Conservation (phyloP, 2,113 vertebrate genomes). For the Brachyhypopomus occidentalis region DNA sequence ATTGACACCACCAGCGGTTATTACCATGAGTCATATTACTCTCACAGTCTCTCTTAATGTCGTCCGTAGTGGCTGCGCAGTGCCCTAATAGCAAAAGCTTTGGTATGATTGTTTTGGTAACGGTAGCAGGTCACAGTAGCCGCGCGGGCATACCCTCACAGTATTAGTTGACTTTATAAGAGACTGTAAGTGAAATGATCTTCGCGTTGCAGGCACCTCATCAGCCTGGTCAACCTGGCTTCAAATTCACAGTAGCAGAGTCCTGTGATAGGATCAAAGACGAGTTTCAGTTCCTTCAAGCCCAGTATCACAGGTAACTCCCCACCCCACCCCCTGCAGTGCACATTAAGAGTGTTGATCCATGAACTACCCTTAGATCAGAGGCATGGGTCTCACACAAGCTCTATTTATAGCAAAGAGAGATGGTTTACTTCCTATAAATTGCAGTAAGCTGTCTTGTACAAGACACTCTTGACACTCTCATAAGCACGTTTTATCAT, state of each 20-base stretch:
- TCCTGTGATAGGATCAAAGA: conserved; percentile 95
- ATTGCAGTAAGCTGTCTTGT: not conserved
- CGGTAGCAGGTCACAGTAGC: not conserved
- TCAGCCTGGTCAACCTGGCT: conserved; percentile 91
- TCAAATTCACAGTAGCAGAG: conserved; percentile 94
- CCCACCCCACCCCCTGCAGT: not conserved
- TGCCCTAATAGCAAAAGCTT: conserved; percentile 9
- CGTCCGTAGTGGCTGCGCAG: conserved; percentile 3
- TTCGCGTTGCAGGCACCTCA: conserved; percentile 84
- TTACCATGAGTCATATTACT: conserved; percentile 47
- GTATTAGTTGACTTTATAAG: not conserved
- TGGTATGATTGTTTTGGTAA: conserved; percentile 34
- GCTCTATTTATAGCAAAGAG: not conserved
- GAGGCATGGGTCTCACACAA: not conserved
- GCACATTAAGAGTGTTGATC: no score
- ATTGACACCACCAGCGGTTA: conserved; percentile 54
- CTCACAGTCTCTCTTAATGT: not conserved
- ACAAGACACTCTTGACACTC: no score
- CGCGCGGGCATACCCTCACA: not conserved
- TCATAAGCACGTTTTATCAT: conserved; percentile 18
- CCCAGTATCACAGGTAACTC: conserved; percentile 90
- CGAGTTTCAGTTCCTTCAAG: conserved; percentile 94
- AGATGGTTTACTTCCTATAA: not conserved
- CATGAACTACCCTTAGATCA: not conserved
- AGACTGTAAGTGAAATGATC: conserved; percentile 28